Base-by-base conservation (phyloP, 2,888 invertebrate species). In the Nebria salina region DNA sequence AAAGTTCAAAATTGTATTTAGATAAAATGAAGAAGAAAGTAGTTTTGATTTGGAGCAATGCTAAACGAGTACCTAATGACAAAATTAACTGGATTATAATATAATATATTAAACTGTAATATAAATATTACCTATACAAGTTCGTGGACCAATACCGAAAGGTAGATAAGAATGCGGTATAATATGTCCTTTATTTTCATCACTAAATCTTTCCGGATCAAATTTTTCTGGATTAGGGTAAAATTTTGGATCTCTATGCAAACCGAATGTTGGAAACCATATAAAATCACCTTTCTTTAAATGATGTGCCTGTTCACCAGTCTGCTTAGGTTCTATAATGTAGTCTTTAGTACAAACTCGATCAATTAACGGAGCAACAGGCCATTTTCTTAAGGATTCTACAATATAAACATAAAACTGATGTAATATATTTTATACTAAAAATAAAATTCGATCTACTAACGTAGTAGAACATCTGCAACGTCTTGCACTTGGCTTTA, bases 211-310 rank as follows among this genome's bases (percentile, higher is more conserved):
- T 34, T 87, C 87, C 0, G 90, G 90, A 83, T 89, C 85, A 82
- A 90, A 90, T 2, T 82, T 84, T 8, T 87, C 85, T 0, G 89
- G 89, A 5, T 89, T 82, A 0, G 86, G 83, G 82, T 86, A 89
- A 75, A 20, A 20, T 20, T 20, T 20, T 20, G 20, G 20, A 20
- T 20, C 20, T 20, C 20, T 20, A 20, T 20, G 20, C 20, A 20
- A 20, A 20, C 20, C 20, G 20, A 20, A 20, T 20, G 20, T 20
- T 20, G 20, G 20, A 20, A 20, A 20, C 20, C 20, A 20, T 20
- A 20, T 87, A 0, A 90, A 89, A 84, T 92, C 92, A 65, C 86
- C 89, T 90, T 78, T 92, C 91, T 7, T 64, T 13, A 25, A 68
- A 15, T 68, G 7, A 13, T 65, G 66, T 76, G 82, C 83, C 4